A percentile compares a stretch with the other conserved stretches of the same genome.
Conservation (phyloP, 1,140 invertebrate genomes). For the Pollicipes pollicipes region DNA sequence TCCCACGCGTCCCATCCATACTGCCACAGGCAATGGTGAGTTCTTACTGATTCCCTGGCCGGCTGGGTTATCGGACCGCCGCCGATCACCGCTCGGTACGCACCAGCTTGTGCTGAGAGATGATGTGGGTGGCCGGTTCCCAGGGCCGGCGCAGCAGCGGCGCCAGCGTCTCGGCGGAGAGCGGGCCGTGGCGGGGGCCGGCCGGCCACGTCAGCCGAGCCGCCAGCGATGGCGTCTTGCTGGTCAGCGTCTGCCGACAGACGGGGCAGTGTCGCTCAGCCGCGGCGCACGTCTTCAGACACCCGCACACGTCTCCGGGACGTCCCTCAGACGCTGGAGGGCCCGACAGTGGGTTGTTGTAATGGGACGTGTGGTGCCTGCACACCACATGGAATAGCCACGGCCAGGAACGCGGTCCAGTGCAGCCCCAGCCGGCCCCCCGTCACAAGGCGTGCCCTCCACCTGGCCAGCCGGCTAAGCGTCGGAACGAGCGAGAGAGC, state of each 20-base stretch:
- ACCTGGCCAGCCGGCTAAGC: conserved; percentile 49
- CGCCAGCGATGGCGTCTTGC: conserved; percentile 54
- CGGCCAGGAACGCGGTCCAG: too few relatives aligned
- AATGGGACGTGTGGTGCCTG: too few relatives aligned
- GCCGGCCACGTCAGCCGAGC: conserved; percentile 45
- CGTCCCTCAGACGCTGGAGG: too few relatives aligned
- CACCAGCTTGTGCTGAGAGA: conserved; percentile 40
- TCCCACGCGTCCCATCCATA: too few relatives aligned
- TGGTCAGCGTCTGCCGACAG: conserved; percentile 42
- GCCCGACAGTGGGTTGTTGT: too few relatives aligned
- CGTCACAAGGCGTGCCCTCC: conserved; percentile 54
- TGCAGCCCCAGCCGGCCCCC: conserved; percentile 14
- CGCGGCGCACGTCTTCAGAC: too few relatives aligned
- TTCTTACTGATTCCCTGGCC: too few relatives aligned
- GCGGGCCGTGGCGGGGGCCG: conserved; percentile 18
- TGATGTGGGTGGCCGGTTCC: conserved; percentile 44
- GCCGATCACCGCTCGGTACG: conserved; percentile 23
- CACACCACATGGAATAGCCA: too few relatives aligned
- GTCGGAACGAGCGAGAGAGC: conserved; percentile 41
- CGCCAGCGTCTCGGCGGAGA: conserved; percentile 36
- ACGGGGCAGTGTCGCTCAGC: too few relatives aligned
- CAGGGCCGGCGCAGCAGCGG: conserved; percentile 52
- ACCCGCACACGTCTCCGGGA: too few relatives aligned
- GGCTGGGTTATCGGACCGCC: too few relatives aligned
- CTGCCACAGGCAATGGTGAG: too few relatives aligned